Percentiles rank a stretch among this genome's conserved stretches.
phyloP scores from a whole-genome alignment of 2,888 invertebrate species.

The Sinodicranocentrus sp. region DNA sequence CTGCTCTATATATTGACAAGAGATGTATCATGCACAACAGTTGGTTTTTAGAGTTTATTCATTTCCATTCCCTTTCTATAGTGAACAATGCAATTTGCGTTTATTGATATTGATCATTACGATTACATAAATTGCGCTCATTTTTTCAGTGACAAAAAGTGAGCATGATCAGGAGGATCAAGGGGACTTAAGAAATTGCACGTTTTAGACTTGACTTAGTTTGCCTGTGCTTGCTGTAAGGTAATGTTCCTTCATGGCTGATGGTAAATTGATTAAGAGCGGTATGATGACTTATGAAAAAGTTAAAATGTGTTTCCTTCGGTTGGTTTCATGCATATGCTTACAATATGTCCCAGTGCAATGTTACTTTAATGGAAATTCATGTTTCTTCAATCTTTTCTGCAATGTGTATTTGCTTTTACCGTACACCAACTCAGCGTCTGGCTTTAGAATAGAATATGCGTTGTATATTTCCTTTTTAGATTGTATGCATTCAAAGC shows the following conservation, averaged over 20 bases:
- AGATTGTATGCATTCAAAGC: slow-evolving; percentile 25
- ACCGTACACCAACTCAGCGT: not conserved
- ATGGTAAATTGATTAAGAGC: slow-evolving; percentile 57
- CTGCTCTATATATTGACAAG: slow-evolving; percentile 52
- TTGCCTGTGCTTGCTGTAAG: not conserved
- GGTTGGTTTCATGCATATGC: not conserved
- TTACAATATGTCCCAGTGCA: not conserved
- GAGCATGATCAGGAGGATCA: slow-evolving; percentile 8
- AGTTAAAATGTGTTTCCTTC: slow-evolving; percentile 29
- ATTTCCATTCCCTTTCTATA: slow-evolving; percentile 24
- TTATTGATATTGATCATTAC: slow-evolving; percentile 45
- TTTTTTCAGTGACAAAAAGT: slow-evolving; percentile 40
- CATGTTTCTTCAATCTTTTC: not conserved
- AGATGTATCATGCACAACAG: slow-evolving; percentile 7
- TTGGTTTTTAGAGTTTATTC: not conserved
- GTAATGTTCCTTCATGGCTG: slow-evolving; percentile 24
- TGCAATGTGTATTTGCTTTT: not conserved
- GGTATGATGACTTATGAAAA: slow-evolving; percentile 53
- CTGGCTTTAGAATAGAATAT: not conserved
- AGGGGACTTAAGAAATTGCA: slow-evolving; percentile 17
- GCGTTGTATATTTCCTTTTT: slow-evolving; percentile 18
- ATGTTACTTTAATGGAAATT: slow-evolving; percentile 1
- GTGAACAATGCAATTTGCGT: slow-evolving; percentile 39
- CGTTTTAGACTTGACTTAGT: not conserved
- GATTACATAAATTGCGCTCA: slow-evolving; percentile 51